Evolutionary conservation across 1,140 invertebrate genomes (phyloP).

Genomic region (Drosophila eugracilis): DNA sequence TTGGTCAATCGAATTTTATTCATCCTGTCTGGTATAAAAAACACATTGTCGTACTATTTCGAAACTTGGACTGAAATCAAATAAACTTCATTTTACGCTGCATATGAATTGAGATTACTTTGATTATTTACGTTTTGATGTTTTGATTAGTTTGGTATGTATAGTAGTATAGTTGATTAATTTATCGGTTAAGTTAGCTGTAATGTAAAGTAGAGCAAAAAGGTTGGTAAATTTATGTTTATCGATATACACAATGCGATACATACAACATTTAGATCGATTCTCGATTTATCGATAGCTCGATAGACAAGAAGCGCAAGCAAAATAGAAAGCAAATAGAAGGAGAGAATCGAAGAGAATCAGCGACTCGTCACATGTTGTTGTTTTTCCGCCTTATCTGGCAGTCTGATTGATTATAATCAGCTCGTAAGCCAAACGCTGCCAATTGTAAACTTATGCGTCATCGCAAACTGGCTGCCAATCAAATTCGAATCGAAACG

Average conservation of each 20-base stretch:
- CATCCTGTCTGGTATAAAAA: constrained; percentile 38
- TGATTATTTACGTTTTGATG: constrained; percentile 45
- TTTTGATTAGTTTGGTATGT: constrained; percentile 29
- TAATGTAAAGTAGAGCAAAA: constrained; percentile 59
- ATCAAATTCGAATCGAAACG: constrained; percentile 55
- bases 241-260: constrained; percentile 36
- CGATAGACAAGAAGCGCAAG: constrained; percentile 30
- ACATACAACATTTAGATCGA: constrained; percentile 27
- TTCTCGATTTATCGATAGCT: constrained; percentile 18
- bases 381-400: constrained; percentile 32
- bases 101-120: constrained; percentile 45
- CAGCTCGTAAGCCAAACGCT: constrained; percentile 51
- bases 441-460: constrained; percentile 70
- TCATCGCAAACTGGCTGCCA: constrained; percentile 68
- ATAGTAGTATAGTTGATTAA: constrained; percentile 35
- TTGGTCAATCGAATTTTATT: constrained; percentile 61
- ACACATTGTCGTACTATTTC: constrained; percentile 44
- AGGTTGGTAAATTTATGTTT: constrained; percentile 28
- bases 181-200: constrained; percentile 57
- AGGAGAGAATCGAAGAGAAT: constrained; percentile 20
- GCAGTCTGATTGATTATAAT: constrained; percentile 33
- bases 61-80: constrained; percentile 82
- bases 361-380: constrained; percentile 37
- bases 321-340: constrained; percentile 23
- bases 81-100: constrained; percentile 77